These are phyloP conservation scores for Cecidostiba fungosa DNA, from an alignment of 2,888 invertebrate species.

Conservation along the genomic window DNA sequence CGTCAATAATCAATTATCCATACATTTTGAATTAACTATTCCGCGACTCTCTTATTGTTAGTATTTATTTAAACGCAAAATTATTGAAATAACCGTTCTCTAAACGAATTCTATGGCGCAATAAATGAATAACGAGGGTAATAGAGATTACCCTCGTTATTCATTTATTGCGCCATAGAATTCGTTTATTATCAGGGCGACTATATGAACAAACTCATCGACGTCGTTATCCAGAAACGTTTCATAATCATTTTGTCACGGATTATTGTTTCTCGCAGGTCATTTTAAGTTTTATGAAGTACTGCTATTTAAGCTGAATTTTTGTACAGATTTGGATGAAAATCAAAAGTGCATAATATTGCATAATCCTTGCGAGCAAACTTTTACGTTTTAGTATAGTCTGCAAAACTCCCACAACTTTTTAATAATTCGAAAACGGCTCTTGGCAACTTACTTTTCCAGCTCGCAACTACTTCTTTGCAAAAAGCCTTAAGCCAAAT, in stretches of 20 bases:
- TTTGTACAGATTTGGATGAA: constrained; percentile 42
- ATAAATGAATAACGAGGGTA: constrained; percentile 63
- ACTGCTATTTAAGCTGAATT: background rate
- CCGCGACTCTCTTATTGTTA: constrained; percentile 60
- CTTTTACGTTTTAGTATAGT: constrained; percentile 4
- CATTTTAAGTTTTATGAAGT: no score
- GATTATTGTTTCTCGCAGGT: no score
- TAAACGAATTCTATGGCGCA: constrained; percentile 51
- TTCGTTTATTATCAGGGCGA: constrained; percentile 40
- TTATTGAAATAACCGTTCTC: constrained; percentile 63
- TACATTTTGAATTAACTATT: constrained; percentile 65
- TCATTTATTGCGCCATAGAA: constrained; percentile 63
- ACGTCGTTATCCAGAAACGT: no score
- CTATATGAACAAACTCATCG: background rate
- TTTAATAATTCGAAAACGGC: constrained; percentile 36
- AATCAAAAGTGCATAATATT: constrained; percentile 38
- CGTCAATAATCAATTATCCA: constrained; percentile 46
- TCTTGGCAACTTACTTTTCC: constrained; percentile 29
- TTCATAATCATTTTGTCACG: no score
- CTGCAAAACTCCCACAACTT: background rate
- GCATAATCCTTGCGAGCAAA: constrained; percentile 43
- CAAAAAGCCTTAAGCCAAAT: background rate
- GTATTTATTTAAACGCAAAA: constrained; percentile 66
- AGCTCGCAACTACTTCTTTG: background rate
- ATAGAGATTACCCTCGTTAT: constrained; percentile 56